A percentile compares a stretch with the other conserved stretches of the same genome.
Conservation (phyloP, 1,140 invertebrate species). For the Drosophila littoralis region DNA sequence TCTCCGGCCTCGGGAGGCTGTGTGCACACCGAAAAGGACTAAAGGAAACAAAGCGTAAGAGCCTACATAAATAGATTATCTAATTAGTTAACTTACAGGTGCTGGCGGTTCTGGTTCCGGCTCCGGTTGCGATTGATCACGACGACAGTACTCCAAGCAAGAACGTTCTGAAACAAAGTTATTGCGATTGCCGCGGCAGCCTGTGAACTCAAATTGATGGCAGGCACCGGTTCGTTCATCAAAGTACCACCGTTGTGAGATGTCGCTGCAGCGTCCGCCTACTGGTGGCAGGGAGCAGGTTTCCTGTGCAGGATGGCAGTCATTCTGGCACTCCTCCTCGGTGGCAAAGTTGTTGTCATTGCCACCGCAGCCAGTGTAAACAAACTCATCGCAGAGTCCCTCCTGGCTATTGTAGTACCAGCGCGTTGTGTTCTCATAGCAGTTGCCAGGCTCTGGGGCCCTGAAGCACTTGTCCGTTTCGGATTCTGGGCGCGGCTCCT, state of each 20-base stretch:
- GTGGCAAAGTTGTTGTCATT: conserved; percentile 94
- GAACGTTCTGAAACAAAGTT: conserved; percentile 93
- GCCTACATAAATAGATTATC: neutral
- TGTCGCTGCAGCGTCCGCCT: conserved; percentile 86
- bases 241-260: conserved; percentile 90
- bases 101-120: conserved; percentile 40
- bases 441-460: conserved; percentile 89
- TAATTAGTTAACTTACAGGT: conserved; percentile 43
- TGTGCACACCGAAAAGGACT: conserved; percentile 85
- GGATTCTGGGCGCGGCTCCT: conserved; percentile 30
- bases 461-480: conserved; percentile 87
- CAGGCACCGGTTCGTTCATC: conserved; percentile 88
- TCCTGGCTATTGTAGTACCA: conserved; percentile 92
- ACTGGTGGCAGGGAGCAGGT: conserved; percentile 90
- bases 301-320: conserved; percentile 90
- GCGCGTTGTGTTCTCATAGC: conserved; percentile 86
- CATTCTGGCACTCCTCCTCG: conserved; percentile 90
- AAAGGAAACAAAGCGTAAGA: neutral
- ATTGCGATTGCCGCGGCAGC: conserved; percentile 91
- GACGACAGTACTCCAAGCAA: conserved; percentile 91
- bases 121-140: conserved; percentile 42
- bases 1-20: conserved; percentile 88
- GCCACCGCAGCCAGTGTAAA: conserved; percentile 93
- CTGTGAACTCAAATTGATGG: conserved; percentile 88
- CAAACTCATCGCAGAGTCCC: conserved; percentile 92